Conservation (phyloP, 2,113 vertebrate species). For the Solenodon paradoxus region DNA sequence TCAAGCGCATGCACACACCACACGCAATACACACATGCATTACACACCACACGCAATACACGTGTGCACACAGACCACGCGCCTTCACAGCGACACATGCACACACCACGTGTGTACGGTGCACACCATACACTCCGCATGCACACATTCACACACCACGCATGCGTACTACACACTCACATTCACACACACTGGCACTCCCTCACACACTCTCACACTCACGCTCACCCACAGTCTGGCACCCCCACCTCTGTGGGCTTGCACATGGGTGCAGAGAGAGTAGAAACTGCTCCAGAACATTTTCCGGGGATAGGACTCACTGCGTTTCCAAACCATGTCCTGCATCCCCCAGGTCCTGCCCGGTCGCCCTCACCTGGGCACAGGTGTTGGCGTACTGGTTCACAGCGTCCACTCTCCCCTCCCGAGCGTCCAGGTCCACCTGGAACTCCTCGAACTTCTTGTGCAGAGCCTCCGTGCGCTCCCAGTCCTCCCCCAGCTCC, state of each 20-base stretch:
- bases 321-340: not conserved
- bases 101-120: no score
- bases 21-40: no score
- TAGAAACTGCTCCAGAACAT: not conserved
- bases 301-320: not conserved
- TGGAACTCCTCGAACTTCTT: conserved; percentile 78
- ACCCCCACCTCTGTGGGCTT: not conserved
- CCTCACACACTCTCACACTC: not conserved
- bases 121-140: no score
- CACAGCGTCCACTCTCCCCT: conserved; percentile 46
- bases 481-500: conserved; percentile 73
- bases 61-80: not conserved
- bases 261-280: not conserved
- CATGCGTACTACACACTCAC: not conserved
- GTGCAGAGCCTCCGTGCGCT: conserved; percentile 66
- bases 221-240: no score
- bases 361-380: conserved; percentile 19
- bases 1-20: no score
- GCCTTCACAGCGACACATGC: no score
- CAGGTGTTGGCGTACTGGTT: conserved; percentile 63
- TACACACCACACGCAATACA: no score
- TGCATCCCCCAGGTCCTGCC: not conserved
- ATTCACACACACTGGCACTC: not conserved
- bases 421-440: conserved; percentile 31
- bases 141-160: not conserved